Conservation (phyloP, 1,140 invertebrate species). For the Eumaeus atala region DNA sequence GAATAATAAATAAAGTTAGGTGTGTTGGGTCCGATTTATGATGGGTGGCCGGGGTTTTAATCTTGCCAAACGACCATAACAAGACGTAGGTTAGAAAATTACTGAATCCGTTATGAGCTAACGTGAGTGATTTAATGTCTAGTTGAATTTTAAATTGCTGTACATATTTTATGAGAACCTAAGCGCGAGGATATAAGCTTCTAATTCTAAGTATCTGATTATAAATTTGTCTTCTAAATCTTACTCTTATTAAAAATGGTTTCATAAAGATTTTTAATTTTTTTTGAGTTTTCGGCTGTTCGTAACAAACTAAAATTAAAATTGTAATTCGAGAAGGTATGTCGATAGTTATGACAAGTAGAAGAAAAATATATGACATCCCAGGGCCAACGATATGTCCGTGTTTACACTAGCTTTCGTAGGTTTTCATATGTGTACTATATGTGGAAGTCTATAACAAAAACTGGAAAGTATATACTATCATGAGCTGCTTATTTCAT, state of each 20-base stretch:
- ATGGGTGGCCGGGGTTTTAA: constrained; percentile 66
- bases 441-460: not conserved
- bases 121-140: constrained; percentile 52
- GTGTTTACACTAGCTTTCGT: no score
- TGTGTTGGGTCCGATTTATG: constrained; percentile 59
- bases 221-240: no score
- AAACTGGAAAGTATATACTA: no score
- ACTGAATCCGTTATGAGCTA: constrained; percentile 61
- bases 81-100: constrained; percentile 64
- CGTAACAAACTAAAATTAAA: no score
- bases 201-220: constrained; percentile 6
- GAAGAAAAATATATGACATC: no score
- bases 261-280: no score
- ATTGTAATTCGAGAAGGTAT: no score
- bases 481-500: no score
- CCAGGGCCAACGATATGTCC: no score
- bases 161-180: constrained; percentile 17
- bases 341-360: no score
- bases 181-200: not conserved
- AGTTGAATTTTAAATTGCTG: constrained; percentile 45
- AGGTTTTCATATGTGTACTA: not conserved
- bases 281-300: no score
- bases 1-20: constrained; percentile 60
- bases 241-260: no score
- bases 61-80: constrained; percentile 62